phyloP scores from a whole-genome alignment of 2,888 invertebrate genomes.

The Elmis aenea region DNA sequence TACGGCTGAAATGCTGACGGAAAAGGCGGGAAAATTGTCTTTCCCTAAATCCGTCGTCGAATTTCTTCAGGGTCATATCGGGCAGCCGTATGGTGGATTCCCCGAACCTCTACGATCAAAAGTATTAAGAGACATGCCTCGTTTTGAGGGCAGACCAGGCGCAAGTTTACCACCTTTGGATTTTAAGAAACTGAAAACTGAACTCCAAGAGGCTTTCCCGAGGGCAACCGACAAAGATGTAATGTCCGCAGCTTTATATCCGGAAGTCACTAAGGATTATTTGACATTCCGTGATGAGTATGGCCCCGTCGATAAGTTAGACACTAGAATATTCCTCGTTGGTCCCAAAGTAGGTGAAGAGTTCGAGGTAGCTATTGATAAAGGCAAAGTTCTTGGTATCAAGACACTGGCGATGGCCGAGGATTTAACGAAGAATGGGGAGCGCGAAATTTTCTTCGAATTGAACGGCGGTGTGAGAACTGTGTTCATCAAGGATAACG shows the following conservation, averaged over 20 bases:
- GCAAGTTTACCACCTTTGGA: conserved; percentile 76
- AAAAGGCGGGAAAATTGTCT: conserved; percentile 89
- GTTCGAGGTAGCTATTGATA: conserved; percentile 88
- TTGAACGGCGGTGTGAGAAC: conserved; percentile 95
- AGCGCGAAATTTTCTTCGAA: conserved; percentile 98
- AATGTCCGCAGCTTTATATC: conserved; percentile 95
- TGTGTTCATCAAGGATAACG: conserved; percentile 88
- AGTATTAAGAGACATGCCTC: conserved; percentile 78
- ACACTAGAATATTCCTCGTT: conserved; percentile 90
- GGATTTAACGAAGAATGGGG: conserved; percentile 83
- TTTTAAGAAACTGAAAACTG: conserved; percentile 71
- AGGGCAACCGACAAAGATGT: conserved; percentile 76
- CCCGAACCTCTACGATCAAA: conserved; percentile 93
- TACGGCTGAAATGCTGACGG: conserved; percentile 73
- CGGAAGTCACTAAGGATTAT: conserved; percentile 87
- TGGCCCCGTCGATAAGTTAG: conserved; percentile 94
- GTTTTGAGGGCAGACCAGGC: conserved; percentile 89
- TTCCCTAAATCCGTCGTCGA: conserved; percentile 98
- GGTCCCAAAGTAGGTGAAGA: conserved; percentile 88
- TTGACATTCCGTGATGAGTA: conserved; percentile 79
- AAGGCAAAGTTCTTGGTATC: conserved; percentile 91
- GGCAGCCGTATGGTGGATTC: conserved; percentile 94
- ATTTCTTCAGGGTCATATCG: conserved; percentile 92
- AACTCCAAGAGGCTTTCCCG: conserved; percentile 74
- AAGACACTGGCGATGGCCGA: conserved; percentile 93